Percentiles rank a stretch among this genome's conserved stretches.
Conservation (phyloP, 1,140 invertebrate genomes). For the Brachionus manjavacas region DNA sequence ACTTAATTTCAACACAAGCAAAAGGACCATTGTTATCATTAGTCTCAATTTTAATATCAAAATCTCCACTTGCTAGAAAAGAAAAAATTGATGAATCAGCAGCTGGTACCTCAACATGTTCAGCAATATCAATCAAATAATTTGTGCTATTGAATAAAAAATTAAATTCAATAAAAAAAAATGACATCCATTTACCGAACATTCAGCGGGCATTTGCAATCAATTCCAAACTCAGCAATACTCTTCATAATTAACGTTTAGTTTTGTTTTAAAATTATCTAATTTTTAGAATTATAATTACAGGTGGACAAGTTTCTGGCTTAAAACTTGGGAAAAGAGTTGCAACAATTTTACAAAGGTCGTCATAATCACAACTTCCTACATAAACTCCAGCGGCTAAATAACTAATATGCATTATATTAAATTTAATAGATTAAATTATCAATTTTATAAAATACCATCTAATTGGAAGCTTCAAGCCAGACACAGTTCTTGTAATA, state of each 20-base stretch:
- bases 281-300: background rate
- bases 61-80: slow-evolving; percentile 37
- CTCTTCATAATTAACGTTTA: background rate
- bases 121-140: background rate
- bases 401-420: background rate
- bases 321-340: slow-evolving; percentile 26
- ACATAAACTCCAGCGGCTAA: slow-evolving; percentile 28
- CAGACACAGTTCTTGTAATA: slow-evolving; percentile 25
- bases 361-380: slow-evolving; percentile 30
- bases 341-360: slow-evolving; percentile 22
- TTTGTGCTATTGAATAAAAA: background rate
- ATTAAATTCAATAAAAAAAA: background rate
- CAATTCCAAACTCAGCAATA: background rate
- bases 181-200: background rate
- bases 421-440: background rate
- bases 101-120: slow-evolving; percentile 31
- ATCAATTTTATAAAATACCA: background rate
- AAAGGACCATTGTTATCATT: slow-evolving; percentile 10
- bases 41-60: slow-evolving; percentile 23
- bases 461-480: slow-evolving; percentile 35
- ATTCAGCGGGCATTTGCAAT: slow-evolving; percentile 39
- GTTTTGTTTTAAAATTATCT: background rate
- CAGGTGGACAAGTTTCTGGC: slow-evolving; percentile 5
- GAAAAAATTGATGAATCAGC: slow-evolving; percentile 15
- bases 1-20: slow-evolving; percentile 5